Evolutionary conservation across 2,797 vertebrate species (phyloP).

Genomic region (Furcifer pardalis): DNA sequence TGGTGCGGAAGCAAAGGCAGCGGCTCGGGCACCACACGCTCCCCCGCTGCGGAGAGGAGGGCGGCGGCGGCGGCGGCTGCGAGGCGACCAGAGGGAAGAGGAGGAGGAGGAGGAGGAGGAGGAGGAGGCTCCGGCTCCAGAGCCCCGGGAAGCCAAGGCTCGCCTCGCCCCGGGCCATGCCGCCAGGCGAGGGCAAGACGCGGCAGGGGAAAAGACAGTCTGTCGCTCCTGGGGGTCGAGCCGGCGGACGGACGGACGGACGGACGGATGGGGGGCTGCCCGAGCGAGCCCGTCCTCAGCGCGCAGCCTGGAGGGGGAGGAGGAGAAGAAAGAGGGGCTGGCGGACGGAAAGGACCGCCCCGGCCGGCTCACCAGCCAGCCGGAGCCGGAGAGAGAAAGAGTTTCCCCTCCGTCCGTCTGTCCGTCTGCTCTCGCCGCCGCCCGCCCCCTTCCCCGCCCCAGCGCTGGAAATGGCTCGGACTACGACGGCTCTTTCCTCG

Average conservation of each 20-base stretch:
- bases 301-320: not conserved
- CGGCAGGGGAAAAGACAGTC: not conserved
- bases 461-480: no score
- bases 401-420: not conserved
- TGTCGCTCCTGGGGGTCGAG: slow-evolving; percentile 36
- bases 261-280: not conserved
- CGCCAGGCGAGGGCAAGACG: not conserved
- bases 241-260: not conserved
- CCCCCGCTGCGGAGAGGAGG: slow-evolving; percentile 55
- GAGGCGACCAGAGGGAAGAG: slow-evolving; percentile 67
- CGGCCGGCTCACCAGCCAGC: not conserved
- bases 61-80: slow-evolving; percentile 46
- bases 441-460: no score
- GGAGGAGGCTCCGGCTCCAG: slow-evolving; percentile 54
- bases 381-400: not conserved
- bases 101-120: slow-evolving; percentile 9
- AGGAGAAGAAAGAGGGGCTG: not conserved
- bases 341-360: not conserved
- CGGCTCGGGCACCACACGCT: slow-evolving; percentile 88
- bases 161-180: slow-evolving; percentile 67
- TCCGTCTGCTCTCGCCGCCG: not conserved
- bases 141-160: slow-evolving; percentile 68
- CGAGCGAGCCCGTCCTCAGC: not conserved
- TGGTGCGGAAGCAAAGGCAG: slow-evolving; percentile 94
- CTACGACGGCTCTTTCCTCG: no score